A percentile compares a stretch with the other conserved stretches of the same genome.
phyloP scores from a whole-genome alignment of 2,113 vertebrate genomes.

The Ivindomyrus marchei region DNA sequence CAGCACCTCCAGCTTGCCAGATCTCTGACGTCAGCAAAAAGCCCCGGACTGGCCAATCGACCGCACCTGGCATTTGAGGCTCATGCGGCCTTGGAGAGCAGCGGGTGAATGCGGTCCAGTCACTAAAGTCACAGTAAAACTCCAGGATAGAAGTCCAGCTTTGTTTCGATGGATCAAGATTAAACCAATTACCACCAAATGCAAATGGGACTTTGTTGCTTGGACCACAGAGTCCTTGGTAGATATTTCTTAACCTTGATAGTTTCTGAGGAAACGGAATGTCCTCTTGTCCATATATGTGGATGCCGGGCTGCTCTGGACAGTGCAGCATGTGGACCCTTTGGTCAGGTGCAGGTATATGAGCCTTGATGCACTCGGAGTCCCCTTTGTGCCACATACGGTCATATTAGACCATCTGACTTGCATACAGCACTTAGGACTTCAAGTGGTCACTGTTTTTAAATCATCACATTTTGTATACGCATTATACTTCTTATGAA shows the following conservation, averaged over 20 bases:
- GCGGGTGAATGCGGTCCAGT: not conserved
- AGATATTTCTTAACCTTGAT: slow-evolving; percentile 67
- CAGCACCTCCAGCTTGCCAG: slow-evolving; percentile 68
- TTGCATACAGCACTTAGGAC: not conserved
- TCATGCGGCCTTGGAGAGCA: not conserved
- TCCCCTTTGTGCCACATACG: not conserved
- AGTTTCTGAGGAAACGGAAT: slow-evolving; percentile 96
- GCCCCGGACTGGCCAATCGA: slow-evolving; percentile 29
- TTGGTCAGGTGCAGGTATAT: not conserved
- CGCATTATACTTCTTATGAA: slow-evolving; percentile 7
- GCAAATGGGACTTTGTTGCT: slow-evolving; percentile 49
- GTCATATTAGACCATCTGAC: not conserved
- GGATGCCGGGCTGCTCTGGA: slow-evolving; percentile 75
- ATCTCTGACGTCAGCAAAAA: slow-evolving; percentile 66
- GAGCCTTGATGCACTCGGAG: not conserved
- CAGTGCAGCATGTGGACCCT: slow-evolving; percentile 65
- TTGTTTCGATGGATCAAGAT: slow-evolving; percentile 62
- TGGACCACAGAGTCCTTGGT: slow-evolving; percentile 71
- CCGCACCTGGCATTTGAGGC: not conserved
- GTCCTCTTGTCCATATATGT: slow-evolving; percentile 82
- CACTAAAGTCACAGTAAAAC: not conserved
- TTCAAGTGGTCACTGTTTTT: not conserved
- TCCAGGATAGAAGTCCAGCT: slow-evolving; percentile 34
- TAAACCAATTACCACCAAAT: not conserved
- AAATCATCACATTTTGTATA: slow-evolving; percentile 4